Evolutionary conservation across 2,888 invertebrate genomes (phyloP), one percentile per base, ranked within the genome.

Genomic region (Ophion ellenae): DNA sequence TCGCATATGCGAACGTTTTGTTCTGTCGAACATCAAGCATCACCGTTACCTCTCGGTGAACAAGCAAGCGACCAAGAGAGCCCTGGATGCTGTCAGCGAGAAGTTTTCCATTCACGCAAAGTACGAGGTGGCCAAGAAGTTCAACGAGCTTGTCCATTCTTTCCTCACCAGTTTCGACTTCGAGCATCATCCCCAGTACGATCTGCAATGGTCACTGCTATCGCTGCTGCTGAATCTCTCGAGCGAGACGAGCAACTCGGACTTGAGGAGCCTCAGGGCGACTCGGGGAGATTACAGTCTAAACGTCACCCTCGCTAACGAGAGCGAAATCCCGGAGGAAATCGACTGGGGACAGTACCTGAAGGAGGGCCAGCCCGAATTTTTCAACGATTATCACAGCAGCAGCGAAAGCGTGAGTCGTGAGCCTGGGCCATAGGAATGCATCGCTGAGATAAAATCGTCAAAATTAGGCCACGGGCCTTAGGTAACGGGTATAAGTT

Each of bases 271-370:
- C 87, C 88, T 91, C 10, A 89, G 86, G 66, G 86, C 89, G 5
- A 87, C 86, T 0, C 87, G 86, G 24, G 84, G 86, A 32, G 91
- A 92, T 73, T 86, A 85, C 28, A 90, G 85, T 76, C 84, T 91
- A 17, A 91, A 90, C 73, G 74, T 81, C 1, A 85, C 87, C 2
- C 81, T 83, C 1, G 82, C 87, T 14, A 90, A 90, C 40, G 90
- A 93, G 66, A 90, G 91, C 28, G 90, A 91, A 28, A 89, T 90
- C n/a, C 93, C 93, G 7, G 94, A 95, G 83, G 93, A 93, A 69
- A 94, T 95, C 61, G 94, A 95, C 88, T 95, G 95, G 95, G 94
- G 90, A 1, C 91, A 93, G 45, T 95, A 95, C 91, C 91, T 95
- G 53, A 94, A 92, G 66, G 95, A 95, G 83, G 95, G 94, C 2